Evolutionary conservation across 2,797 vertebrate genomes (phyloP).

Genomic region (Chrosomus eos): DNA sequence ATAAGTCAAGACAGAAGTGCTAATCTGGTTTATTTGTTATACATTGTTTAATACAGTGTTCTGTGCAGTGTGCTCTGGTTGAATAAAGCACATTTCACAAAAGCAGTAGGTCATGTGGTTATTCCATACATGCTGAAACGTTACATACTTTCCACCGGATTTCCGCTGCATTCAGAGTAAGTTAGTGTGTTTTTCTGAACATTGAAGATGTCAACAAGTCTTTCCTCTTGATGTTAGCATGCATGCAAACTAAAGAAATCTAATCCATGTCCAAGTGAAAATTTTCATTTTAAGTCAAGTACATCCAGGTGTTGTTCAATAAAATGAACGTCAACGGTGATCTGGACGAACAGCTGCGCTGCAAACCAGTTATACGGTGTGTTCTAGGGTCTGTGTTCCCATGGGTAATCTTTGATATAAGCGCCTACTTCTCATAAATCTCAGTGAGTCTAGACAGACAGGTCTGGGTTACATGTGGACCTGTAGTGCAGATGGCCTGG

Average conservation of each 20-base stretch:
- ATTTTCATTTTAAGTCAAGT: neutral
- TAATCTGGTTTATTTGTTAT: too few relatives aligned
- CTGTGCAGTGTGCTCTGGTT: too few relatives aligned
- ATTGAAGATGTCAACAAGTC: conserved; percentile 10
- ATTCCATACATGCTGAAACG: neutral
- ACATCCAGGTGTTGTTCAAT: conserved; percentile 4
- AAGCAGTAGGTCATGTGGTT: too few relatives aligned
- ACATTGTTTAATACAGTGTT: too few relatives aligned
- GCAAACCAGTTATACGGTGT: neutral
- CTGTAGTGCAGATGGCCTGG: conserved; percentile 19
- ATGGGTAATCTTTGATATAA: conserved; percentile 28
- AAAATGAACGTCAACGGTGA: conserved; percentile 1
- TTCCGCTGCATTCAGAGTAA: neutral
- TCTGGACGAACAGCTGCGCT: neutral
- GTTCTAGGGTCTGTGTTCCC: neutral
- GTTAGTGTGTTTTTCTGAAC: neutral
- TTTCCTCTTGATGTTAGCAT: neutral
- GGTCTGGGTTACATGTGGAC: conserved; percentile 22
- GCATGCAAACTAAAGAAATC: neutral
- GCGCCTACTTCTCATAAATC: conserved; percentile 18
- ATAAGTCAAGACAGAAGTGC: too few relatives aligned
- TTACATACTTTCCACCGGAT: neutral
- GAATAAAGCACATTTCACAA: too few relatives aligned
- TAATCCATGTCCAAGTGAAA: neutral
- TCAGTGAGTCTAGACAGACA: neutral